phyloP scores from a whole-genome alignment of 2,113 vertebrate species.

The Eudorcas thomsonii region DNA sequence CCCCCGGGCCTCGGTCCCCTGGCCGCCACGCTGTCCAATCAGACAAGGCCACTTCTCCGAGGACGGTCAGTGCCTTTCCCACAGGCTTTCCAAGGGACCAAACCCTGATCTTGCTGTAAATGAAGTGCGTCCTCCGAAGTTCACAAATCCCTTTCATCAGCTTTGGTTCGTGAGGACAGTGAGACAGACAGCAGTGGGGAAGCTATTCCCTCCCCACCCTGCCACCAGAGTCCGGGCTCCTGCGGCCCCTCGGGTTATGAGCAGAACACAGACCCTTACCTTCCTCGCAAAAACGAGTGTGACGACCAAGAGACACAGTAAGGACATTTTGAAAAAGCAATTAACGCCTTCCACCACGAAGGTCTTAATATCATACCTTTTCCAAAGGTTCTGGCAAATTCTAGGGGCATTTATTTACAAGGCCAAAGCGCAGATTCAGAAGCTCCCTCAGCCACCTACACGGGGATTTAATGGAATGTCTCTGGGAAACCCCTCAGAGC shows the following conservation, averaged over 20 bases:
- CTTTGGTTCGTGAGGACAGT: rapidly evolving
- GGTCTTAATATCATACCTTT: neutral
- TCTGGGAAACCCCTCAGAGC: neutral
- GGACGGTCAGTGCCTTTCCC: neutral
- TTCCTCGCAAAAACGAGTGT: neutral
- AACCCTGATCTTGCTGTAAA: neutral
- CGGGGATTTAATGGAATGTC: neutral
- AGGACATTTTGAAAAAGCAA: neutral
- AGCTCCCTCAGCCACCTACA: neutral
- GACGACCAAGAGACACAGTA: neutral
- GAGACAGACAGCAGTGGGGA: rapidly evolving
- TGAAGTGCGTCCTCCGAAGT: neutral
- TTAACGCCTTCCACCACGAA: neutral
- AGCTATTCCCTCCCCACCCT: neutral
- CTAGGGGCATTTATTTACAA: neutral
- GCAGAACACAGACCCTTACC: neutral
- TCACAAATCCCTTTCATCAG: neutral
- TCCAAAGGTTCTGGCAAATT: neutral
- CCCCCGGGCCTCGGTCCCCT: neutral
- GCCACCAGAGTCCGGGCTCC: rapidly evolving
- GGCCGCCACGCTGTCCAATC: no score
- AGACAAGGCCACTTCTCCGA: neutral
- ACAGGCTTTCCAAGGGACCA: neutral
- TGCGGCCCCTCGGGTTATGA: neutral
- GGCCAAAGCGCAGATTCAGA: neutral